Percentiles rank a stretch among this genome's conserved stretches.
Conservation (phyloP, 2,113 vertebrate genomes). For the Leucopsar rothschildi region DNA sequence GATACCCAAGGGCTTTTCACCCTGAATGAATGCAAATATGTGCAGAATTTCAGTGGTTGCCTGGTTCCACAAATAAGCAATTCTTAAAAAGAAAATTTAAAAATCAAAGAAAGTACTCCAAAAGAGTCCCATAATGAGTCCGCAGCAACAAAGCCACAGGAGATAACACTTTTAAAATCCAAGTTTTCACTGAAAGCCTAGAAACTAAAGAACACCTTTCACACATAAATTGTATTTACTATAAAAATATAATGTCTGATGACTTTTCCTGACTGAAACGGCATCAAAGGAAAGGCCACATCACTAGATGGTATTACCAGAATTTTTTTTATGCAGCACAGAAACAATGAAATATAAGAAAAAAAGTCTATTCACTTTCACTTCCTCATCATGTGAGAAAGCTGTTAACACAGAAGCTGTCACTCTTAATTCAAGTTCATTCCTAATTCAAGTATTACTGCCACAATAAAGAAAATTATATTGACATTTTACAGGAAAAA, state of each 20-base stretch:
- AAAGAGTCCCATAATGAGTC: background rate
- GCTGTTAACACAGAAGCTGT: background rate
- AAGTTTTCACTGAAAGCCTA: background rate
- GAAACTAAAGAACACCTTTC: background rate
- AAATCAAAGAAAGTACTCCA: background rate
- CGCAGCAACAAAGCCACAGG: background rate
- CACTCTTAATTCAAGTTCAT: background rate
- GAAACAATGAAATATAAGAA: background rate
- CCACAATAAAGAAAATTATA: background rate
- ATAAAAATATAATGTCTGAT: background rate
- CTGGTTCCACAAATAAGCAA: background rate
- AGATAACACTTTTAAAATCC: background rate
- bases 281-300: background rate
- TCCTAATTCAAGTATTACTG: background rate
- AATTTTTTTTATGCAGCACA: background rate
- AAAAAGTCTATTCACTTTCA: background rate
- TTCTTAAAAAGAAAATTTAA: background rate
- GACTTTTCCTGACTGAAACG: background rate
- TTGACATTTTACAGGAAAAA: background rate
- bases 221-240: background rate
- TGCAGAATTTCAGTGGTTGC: background rate
- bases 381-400: background rate
- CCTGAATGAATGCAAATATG: background rate
- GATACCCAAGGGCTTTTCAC: accelerated
- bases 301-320: background rate